Conservation (phyloP, 2,113 vertebrate genomes). For the Maccullochella peelii region DNA sequence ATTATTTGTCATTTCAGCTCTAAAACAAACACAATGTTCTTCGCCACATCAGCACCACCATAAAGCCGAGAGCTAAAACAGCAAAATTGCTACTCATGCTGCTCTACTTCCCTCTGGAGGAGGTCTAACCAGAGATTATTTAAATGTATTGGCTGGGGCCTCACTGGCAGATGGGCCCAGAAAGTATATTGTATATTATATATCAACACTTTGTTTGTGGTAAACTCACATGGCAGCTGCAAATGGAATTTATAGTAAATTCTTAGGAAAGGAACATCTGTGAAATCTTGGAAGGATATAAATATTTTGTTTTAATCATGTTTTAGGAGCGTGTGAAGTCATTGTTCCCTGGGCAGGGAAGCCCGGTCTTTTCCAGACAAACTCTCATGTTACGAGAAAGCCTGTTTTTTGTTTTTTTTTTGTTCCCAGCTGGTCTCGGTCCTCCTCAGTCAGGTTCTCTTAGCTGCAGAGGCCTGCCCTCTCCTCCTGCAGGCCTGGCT, state of each 20-base stretch:
- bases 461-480: slow-evolving; percentile 45
- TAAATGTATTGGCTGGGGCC: background rate
- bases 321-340: slow-evolving; percentile 70
- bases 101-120: background rate
- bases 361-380: slow-evolving; percentile 68
- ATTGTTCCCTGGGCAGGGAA: slow-evolving; percentile 61
- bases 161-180: background rate
- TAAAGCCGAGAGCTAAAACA: background rate
- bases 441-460: slow-evolving; percentile 51
- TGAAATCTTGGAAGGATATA: slow-evolving; percentile 26
- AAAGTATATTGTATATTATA: background rate
- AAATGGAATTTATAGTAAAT: slow-evolving; percentile 37
- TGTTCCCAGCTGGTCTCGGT: slow-evolving; percentile 53
- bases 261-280: slow-evolving; percentile 2
- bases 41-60: background rate
- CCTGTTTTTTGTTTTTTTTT: slow-evolving; percentile 55
- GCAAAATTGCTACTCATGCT: background rate
- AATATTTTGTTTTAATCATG: slow-evolving; percentile 52
- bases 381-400: slow-evolving; percentile 64
- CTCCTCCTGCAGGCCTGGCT: slow-evolving; percentile 15
- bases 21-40: background rate
- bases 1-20: background rate
- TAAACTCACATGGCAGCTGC: slow-evolving; percentile 16
- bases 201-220: slow-evolving; percentile 8
- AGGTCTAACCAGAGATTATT: background rate